Evolutionary conservation across 2,797 vertebrate genomes (phyloP).

Genomic region (Diglossa cyanea): DNA sequence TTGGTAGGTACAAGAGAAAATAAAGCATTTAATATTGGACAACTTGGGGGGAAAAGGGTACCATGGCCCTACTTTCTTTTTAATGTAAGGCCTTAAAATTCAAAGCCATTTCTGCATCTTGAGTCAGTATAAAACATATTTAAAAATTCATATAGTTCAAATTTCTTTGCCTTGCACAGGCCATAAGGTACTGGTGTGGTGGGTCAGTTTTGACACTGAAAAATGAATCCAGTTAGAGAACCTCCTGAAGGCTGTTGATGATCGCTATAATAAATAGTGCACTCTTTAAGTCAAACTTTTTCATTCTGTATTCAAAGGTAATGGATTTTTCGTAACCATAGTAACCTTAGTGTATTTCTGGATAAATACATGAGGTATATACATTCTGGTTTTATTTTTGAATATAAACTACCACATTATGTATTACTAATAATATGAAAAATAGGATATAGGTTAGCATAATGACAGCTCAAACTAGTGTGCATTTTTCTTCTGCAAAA

Average conservation of each 20-base stretch:
- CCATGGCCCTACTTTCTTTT: slow-evolving; percentile 37
- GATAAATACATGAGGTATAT: slow-evolving; percentile 83
- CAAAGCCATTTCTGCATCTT: slow-evolving; percentile 65
- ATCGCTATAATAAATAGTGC: slow-evolving; percentile 84
- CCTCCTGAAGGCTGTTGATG: slow-evolving; percentile 84
- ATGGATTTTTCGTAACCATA: slow-evolving; percentile 86
- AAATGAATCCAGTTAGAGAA: slow-evolving; percentile 83
- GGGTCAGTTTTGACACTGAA: slow-evolving; percentile 84
- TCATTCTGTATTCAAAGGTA: slow-evolving; percentile 86
- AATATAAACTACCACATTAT: slow-evolving; percentile 86
- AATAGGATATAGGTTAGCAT: slow-evolving; percentile 80
- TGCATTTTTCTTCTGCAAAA: slow-evolving; percentile 82
- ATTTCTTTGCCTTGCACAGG: slow-evolving; percentile 74
- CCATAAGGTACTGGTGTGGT: slow-evolving; percentile 75
- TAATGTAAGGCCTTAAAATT: slow-evolving; percentile 68
- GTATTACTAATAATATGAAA: slow-evolving; percentile 84
- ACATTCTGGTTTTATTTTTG: slow-evolving; percentile 84
- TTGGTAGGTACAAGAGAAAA: neutral
- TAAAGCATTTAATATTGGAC: neutral
- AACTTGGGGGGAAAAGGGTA: neutral
- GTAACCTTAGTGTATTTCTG: slow-evolving; percentile 83
- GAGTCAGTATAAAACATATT: slow-evolving; percentile 77
- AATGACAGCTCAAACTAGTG: slow-evolving; percentile 80
- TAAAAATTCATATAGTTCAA: slow-evolving; percentile 79
- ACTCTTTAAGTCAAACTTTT: slow-evolving; percentile 86